Base-by-base conservation (phyloP, 2,888 invertebrate species). In the Synergus gifuensis region DNA sequence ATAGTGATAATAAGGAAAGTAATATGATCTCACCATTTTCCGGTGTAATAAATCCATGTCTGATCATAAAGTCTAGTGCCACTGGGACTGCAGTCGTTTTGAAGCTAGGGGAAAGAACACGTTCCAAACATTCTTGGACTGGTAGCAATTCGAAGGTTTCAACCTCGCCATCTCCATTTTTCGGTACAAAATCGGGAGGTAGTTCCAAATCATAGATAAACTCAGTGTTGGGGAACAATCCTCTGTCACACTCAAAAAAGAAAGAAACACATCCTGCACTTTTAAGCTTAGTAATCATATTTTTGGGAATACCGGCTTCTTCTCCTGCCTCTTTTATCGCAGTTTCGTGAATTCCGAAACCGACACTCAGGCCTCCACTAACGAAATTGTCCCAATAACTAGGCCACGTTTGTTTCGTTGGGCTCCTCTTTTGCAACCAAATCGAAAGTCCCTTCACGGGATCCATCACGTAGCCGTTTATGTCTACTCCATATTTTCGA, bases 331-430 rank as follows among this genome's bases (percentile, higher is more conserved):
- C 98, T 91, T 98, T 98, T 86, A 96, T 94, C 54, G 97, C 97
- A 76, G 98, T 98, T 93, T 98, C 97, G 87, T 96, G 93, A 81
- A 98, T 96, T 67, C 97, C 96, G 92, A 96, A 96, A 18, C 98
- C 98, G 64, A 97, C 97, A 42, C 97, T 96, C 76, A 98, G 92
- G 4, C 98, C 98, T 77, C 98, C 98, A 85, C 98, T 97, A 60
- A 98, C 98, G 96, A 98, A 98, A 91, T 98, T 98, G 92, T 98
- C 98, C 96, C 98, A 97, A 93, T 97, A 97, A 93, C 97, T 97
- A 82, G 98, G 98, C 97, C 98, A 98, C 62, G 98, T 98, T 92
- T 97, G 97, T 93, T 98, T 98, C 77, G 96, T 97, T 83, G 96
- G 94, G 85, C 98, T 97, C 88, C 98, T 94, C 90, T 97, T 96